These are phyloP conservation scores for Corythornis madagascariensis DNA, from an alignment of 2,113 vertebrate species.

Conservation along the genomic window DNA sequence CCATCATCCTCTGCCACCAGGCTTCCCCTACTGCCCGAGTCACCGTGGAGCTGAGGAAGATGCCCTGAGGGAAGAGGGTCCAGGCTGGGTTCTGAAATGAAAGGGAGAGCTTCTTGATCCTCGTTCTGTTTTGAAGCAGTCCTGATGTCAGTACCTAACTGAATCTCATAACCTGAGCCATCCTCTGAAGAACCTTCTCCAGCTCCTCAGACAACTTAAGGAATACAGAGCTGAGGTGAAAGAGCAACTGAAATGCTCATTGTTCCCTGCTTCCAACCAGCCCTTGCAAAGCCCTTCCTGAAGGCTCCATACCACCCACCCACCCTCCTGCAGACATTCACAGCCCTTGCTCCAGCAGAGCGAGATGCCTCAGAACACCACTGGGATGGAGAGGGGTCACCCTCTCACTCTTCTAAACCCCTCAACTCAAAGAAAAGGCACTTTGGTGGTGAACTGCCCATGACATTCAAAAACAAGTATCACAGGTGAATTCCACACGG, in stretches of 20 bases:
- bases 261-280: neutral
- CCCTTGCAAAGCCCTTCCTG: neutral
- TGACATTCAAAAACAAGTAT: neutral
- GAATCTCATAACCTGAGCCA: neutral
- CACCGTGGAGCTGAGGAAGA: slow-evolving; percentile 40
- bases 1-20: slow-evolving; percentile 77
- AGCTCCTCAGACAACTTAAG: neutral
- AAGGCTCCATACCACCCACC: neutral
- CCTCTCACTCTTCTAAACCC: neutral
- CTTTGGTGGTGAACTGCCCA: neutral
- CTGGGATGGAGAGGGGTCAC: neutral
- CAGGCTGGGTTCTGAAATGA: slow-evolving; percentile 82
- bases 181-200: neutral
- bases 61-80: slow-evolving; percentile 78
- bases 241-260: neutral
- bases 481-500: neutral
- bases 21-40: slow-evolving; percentile 67
- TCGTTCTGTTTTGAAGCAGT: neutral
- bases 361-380: neutral
- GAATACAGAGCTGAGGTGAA: neutral
- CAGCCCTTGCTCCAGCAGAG: neutral
- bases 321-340: neutral
- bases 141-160: neutral
- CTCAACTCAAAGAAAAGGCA: neutral
- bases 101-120: neutral